Evolutionary conservation across 2,113 vertebrate genomes (phyloP).

Genomic region (Pseudonaja textilis): DNA sequence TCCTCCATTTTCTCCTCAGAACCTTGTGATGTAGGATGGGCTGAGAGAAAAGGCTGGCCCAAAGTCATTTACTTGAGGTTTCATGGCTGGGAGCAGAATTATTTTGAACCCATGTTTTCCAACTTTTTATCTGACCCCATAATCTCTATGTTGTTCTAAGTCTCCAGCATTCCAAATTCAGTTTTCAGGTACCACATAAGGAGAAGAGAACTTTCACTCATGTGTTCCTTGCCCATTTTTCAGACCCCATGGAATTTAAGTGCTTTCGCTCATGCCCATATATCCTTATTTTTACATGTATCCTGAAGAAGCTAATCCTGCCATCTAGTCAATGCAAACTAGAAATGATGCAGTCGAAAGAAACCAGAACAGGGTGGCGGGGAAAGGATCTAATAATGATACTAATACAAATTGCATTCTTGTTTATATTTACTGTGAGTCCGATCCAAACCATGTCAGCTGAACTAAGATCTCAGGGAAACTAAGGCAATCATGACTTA

Average conservation of each 20-base stretch:
- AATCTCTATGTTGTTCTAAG: background rate
- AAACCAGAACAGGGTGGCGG: background rate
- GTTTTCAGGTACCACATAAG: background rate
- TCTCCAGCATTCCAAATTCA: background rate
- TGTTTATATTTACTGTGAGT: background rate
- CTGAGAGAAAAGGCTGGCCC: background rate
- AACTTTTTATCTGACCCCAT: background rate
- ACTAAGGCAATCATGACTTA: background rate
- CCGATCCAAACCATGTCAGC: background rate
- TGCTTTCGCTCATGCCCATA: background rate
- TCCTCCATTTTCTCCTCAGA: background rate
- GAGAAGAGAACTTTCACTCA: background rate
- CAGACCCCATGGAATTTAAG: background rate
- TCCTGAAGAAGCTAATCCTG: background rate
- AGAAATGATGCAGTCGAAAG: background rate
- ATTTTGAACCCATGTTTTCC: background rate
- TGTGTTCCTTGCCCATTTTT: background rate
- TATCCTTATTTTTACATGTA: background rate
- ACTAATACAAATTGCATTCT: background rate
- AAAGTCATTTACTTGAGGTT: background rate
- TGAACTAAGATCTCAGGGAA: background rate
- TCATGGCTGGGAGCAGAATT: background rate
- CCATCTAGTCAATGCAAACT: background rate
- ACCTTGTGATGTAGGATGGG: background rate
- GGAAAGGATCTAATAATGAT: background rate